Conservation (phyloP, 37 sponge, comb jelly and placozoan genomes). For the Tethya wilhelma region DNA sequence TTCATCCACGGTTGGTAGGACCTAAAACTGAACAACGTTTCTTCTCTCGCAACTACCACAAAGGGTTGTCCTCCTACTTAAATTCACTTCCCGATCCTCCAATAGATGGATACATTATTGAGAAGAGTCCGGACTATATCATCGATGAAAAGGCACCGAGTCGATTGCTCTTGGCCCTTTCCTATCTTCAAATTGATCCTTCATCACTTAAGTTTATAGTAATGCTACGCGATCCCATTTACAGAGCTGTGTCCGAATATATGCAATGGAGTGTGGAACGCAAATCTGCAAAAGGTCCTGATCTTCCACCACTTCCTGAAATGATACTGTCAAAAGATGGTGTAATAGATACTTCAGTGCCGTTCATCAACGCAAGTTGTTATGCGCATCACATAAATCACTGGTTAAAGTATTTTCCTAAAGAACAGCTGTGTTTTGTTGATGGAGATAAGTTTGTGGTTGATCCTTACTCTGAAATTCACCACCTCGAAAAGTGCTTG, state of each 20-base stretch:
- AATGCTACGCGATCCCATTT: conserved; percentile 78
- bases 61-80: conserved; percentile 68
- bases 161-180: conserved; percentile 28
- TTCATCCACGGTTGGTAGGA: conserved; percentile 70
- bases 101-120: conserved; percentile 23
- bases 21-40: conserved; percentile 67
- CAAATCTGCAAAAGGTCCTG: conserved; percentile 1
- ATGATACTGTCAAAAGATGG: conserved; percentile 46
- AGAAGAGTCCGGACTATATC: conserved; percentile 90
- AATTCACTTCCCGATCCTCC: conserved; percentile 41
- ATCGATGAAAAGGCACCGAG: conserved; percentile 18
- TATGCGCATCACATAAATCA: conserved; percentile 65
- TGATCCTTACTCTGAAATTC: conserved; percentile 63
- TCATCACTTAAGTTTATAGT: conserved; percentile 68
- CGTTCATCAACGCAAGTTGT: conserved; percentile 61
- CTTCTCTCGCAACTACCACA: conserved; percentile 56
- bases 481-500: conserved; percentile 71
- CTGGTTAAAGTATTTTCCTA: conserved; percentile 70
- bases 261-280: conserved; percentile 74
- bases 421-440: conserved; percentile 77
- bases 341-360: conserved; percentile 1
- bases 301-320: conserved; percentile 46
- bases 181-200: conserved; percentile 1
- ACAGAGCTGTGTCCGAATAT: conserved; percentile 86
- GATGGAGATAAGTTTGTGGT: conserved; percentile 75